Percentiles rank a stretch among this genome's conserved stretches.
Evolutionary conservation across 2,797 vertebrate species (phyloP).

Genomic region (Caiman crocodilus): DNA sequence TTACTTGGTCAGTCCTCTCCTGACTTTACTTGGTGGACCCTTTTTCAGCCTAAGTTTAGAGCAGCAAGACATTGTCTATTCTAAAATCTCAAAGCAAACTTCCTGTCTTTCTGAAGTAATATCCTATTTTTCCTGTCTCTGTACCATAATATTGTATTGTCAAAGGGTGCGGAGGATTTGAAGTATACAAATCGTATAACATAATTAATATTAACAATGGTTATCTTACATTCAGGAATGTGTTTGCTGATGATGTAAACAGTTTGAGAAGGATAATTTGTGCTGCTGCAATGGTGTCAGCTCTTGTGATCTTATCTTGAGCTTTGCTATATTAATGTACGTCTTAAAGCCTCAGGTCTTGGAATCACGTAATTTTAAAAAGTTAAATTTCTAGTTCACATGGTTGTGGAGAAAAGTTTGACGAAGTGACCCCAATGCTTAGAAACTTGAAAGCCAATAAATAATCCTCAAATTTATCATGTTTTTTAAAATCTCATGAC

Average conservation of each 20-base stretch:
- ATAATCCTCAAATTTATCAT: not conserved
- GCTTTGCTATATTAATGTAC: not conserved
- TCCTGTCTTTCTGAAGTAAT: slow-evolving; percentile 13
- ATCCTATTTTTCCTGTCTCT: not conserved
- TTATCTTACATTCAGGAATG: not conserved
- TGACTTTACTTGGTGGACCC: rapidly evolving
- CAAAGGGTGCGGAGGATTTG: not conserved
- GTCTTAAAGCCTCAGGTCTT: not conserved
- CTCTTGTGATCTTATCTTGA: not conserved
- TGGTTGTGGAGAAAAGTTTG: not conserved
- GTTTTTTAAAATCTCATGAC: not conserved
- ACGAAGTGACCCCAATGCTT: not conserved
- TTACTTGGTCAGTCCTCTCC: slow-evolving; percentile 19
- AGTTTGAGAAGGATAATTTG: not conserved
- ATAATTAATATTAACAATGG: slow-evolving; percentile 9
- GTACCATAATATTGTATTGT: not conserved
- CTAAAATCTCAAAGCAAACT: not conserved
- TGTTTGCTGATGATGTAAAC: not conserved
- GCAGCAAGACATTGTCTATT: not conserved
- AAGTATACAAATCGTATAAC: not conserved
- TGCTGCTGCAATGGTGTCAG: not conserved
- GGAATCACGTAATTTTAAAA: not conserved
- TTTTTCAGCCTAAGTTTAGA: not conserved
- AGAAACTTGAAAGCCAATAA: not conserved
- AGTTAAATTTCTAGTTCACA: not conserved